Base-by-base conservation (phyloP, 2,797 vertebrate genomes). In the Ataeniobius toweri region DNA sequence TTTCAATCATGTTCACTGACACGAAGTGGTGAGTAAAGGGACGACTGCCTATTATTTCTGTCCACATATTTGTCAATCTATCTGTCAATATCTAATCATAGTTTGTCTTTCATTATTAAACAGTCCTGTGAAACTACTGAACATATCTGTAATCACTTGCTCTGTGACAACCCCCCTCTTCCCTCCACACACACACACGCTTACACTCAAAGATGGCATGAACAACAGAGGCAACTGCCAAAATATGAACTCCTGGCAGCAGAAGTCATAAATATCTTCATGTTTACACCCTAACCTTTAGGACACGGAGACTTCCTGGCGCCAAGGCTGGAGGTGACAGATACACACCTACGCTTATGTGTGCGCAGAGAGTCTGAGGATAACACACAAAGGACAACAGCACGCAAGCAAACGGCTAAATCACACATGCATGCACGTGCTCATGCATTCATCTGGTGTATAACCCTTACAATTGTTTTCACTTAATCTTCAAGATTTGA, bases 281-380 rank as follows among this genome's bases (percentile, higher is more conserved):
- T 88, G 85, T 92, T 89, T 91, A 87, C 85, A 90, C 77, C 88
- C 84, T 87, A 87, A 93, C 89, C 91, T 93, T 90, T 88, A 74
- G 80, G 89, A 91, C 79, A 91, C 31, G 73, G 93, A 95, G 93
- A 95, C 94, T 93, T 78, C 36, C 82, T 89, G 94, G 95, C 95
- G 94, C 94, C 95, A 31, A 76, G 79, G 65, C 70, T 18, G 65
- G 8, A 58, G 78, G 89, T 91, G 91, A 90, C 92, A 89, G 89
- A 88, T 39, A 71, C 84, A 88, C 83, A 70, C 85, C 78, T 87
- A 87, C 61, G n/a, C 73, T 71, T 46, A 72, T 3, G 44, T 22
- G 36, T 75, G 53, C 28, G 5, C 28, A 71, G 46, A 80, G 73
- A 77, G 41, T 13, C 71, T 3, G 6, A 31, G 28, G 44, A 80